Conservation (phyloP, 2,888 invertebrate species). For the Oasisia sp. region DNA sequence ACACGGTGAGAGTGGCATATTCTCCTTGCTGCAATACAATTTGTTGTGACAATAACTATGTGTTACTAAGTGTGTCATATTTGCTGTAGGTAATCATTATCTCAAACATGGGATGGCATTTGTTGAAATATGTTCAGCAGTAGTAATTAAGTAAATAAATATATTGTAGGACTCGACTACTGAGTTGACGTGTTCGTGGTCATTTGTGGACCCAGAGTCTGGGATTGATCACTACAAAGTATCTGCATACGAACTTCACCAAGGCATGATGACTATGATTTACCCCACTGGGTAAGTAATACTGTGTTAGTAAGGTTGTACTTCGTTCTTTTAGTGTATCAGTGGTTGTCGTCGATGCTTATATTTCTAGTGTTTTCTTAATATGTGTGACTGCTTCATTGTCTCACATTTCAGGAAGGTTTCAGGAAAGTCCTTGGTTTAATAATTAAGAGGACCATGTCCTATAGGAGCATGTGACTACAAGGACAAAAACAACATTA, state of each 20-base stretch:
- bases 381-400: too few relatives aligned
- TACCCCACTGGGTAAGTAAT: slow-evolving; percentile 19
- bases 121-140: too few relatives aligned
- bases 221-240: slow-evolving; percentile 18
- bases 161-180: neutral
- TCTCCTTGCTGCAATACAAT: neutral
- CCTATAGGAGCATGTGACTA: too few relatives aligned
- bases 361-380: neutral
- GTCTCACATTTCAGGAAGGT: too few relatives aligned
- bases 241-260: neutral
- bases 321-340: neutral
- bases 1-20: neutral
- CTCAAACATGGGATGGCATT: too few relatives aligned
- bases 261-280: neutral
- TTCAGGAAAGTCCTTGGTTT: too few relatives aligned
- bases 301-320: too few relatives aligned
- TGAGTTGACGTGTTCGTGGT: neutral
- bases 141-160: too few relatives aligned
- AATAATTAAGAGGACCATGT: too few relatives aligned
- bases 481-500: too few relatives aligned
- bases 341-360: neutral
- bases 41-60: neutral
- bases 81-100: too few relatives aligned
- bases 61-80: too few relatives aligned
- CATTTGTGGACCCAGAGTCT: neutral